Base-by-base conservation (phyloP, 2,888 invertebrate species). In the Drosophila flavopinicola region DNA sequence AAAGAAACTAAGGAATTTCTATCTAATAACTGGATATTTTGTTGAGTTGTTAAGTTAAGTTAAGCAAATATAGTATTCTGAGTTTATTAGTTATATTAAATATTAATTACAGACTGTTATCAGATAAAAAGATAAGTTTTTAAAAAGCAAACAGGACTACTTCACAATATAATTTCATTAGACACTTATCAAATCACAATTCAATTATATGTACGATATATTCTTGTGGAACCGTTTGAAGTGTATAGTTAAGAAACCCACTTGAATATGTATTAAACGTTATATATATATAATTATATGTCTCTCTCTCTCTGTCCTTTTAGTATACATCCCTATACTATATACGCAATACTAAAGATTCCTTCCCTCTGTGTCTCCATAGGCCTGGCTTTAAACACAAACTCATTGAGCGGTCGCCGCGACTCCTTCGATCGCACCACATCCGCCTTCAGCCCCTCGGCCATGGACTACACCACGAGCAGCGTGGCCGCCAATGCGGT, bases 401-500 rank as follows among this genome's bases (percentile, higher is more conserved):
- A 92, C 74, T 93, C 94, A 57, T 93, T 94, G 82, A 93, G 93
- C 66, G 95, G 94, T 58, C 93, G 96, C 78, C 93, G 96, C 69
- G 96, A 96, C 90, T 96, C 96, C 23, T 95, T 95, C 91, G 95
- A 95, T 89, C 93, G 95, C 76, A 95, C 94, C 88, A 94, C 94
- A 80, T 95, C 95, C 59, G 94, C 95, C 72, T 95, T 95, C 89
- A 95, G 95, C 75, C 95, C 95, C 54, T 95, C 95, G 67, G 92
- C 95, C 87, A 94, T 95, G 88, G 95, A 95, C 90, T 93, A 93
- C 88, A 87, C 88, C 66, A 89, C 90, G 75, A 87, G 92, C 90
- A 87, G 90, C 45, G 86, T 88, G 11, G 85, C 92, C 73, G 88
- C 71, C 11, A 84, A 91, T 85, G 91, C 90, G 15, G 77, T 88